Evolutionary conservation across 1,140 invertebrate genomes (phyloP).

Genomic region (Teleogryllus occipitalis): DNA sequence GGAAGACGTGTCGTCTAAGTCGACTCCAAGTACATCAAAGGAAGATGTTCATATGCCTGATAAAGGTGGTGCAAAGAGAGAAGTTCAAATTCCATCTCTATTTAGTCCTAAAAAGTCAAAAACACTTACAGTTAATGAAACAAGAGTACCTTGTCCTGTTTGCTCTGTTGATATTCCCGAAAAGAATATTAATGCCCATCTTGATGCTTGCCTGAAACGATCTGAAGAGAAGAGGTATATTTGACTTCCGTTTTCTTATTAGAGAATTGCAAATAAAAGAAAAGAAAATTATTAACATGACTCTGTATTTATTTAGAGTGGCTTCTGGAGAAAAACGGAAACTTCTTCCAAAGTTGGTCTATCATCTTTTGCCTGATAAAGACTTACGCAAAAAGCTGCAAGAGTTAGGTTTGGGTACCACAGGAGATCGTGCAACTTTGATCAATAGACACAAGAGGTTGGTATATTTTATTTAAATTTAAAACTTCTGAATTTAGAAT

Average conservation of each 20-base stretch:
- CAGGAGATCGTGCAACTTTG: constrained; percentile 41
- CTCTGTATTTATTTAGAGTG: constrained; percentile 12
- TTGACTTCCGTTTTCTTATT: too few species aligned
- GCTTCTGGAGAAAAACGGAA: constrained; percentile 31
- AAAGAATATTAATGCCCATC: constrained; percentile 42
- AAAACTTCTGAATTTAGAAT: not conserved
- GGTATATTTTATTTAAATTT: not conserved
- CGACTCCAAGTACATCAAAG: not conserved
- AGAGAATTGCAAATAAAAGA: not conserved
- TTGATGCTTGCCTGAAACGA: constrained; percentile 44
- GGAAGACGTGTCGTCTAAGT: not conserved
- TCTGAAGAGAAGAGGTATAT: not conserved
- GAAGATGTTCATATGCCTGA: too few species aligned
- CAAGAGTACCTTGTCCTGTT: constrained; percentile 43
- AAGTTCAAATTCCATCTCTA: constrained; percentile 8
- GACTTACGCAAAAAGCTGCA: constrained; percentile 43
- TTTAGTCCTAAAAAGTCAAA: constrained; percentile 26
- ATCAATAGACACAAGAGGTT: constrained; percentile 37
- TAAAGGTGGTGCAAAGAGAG: not conserved
- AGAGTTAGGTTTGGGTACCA: constrained; percentile 39
- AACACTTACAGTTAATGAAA: constrained; percentile 23
- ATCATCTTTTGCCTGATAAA: constrained; percentile 45
- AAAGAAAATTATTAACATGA: not conserved
- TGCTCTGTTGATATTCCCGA: constrained; percentile 41
- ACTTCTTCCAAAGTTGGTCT: constrained; percentile 45